Percentiles rank a stretch among this genome's conserved stretches.
Conservation (phyloP, 2,113 vertebrate species). For the Pedetes capensis region DNA sequence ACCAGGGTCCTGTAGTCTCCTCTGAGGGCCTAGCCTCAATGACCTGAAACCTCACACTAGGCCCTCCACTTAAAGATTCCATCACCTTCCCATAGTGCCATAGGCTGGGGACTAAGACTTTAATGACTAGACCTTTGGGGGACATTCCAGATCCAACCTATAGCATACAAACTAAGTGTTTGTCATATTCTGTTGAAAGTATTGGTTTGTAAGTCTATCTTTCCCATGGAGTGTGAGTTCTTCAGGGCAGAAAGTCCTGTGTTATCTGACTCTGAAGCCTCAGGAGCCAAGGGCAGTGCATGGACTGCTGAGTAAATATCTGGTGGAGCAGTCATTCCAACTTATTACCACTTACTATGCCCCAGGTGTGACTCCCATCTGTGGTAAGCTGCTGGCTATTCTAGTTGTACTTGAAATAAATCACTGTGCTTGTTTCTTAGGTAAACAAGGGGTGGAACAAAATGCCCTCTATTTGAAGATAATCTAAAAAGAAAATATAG, state of each 20-base stretch:
- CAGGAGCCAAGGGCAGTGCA: background rate
- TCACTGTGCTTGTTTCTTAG: background rate
- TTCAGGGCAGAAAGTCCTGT: background rate
- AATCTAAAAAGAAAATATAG: background rate
- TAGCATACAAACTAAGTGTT: background rate
- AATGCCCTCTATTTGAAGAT: background rate
- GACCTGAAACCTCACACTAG: background rate
- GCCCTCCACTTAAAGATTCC: too few relatives aligned
- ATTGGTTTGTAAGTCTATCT: background rate
- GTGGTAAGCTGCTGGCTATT: background rate
- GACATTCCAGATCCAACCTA: background rate
- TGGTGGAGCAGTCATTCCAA: too few relatives aligned
- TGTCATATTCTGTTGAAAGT: background rate
- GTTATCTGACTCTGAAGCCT: background rate
- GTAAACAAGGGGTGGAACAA: background rate
- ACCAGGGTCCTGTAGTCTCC: background rate
- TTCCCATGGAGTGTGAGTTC: background rate
- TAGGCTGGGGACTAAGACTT: background rate
- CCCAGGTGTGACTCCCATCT: background rate
- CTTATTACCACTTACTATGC: background rate
- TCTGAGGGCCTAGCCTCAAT: background rate
- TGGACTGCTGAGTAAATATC: background rate
- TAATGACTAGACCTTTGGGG: background rate
- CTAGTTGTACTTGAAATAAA: slow-evolving; percentile 4
- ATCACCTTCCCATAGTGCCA: background rate